A percentile compares a stretch with the other conserved stretches of the same genome.
Conservation (phyloP, 2,888 invertebrate genomes). For the Deilephila elpenor region DNA sequence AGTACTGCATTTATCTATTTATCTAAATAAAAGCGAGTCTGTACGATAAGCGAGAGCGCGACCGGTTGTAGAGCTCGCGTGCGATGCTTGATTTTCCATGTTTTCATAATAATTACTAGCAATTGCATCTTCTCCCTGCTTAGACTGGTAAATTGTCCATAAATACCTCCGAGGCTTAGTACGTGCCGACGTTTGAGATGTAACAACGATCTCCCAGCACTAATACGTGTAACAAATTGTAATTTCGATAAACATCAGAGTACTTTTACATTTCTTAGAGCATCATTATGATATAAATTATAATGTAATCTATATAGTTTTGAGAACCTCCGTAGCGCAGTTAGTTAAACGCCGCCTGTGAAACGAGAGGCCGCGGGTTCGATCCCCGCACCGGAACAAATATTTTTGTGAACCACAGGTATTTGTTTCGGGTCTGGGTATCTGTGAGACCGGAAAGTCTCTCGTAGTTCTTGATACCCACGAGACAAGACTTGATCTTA, state of each 20-base stretch:
- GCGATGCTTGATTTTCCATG: conserved; percentile 34
- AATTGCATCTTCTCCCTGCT: conserved; percentile 36
- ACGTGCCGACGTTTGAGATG: conserved; percentile 20
- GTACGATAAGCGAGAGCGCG: conserved; percentile 40
- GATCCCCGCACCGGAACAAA: too few relatives aligned
- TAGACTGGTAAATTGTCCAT: conserved; percentile 14
- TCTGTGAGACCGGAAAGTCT: too few relatives aligned
- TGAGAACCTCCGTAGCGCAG: too few relatives aligned
- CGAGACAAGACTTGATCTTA: too few relatives aligned
- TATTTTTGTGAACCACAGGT: too few relatives aligned
- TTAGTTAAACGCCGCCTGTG: too few relatives aligned
- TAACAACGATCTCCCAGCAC: conserved; percentile 5
- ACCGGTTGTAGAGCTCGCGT: conserved; percentile 38
- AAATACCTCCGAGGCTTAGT: conserved; percentile 9
- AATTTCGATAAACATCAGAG: neutral
- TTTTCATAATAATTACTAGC: conserved; percentile 41
- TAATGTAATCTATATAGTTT: neutral
- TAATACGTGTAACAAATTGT: conserved; percentile 2
- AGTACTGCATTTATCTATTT: conserved; percentile 35
- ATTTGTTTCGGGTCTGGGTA: too few relatives aligned
- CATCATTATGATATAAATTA: neutral
- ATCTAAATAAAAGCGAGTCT: conserved; percentile 41
- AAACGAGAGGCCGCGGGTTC: too few relatives aligned
- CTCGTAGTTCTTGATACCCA: too few relatives aligned
- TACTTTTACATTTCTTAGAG: neutral